Conservation (phyloP, 2,113 vertebrate genomes). For the Perccottus glenii region DNA sequence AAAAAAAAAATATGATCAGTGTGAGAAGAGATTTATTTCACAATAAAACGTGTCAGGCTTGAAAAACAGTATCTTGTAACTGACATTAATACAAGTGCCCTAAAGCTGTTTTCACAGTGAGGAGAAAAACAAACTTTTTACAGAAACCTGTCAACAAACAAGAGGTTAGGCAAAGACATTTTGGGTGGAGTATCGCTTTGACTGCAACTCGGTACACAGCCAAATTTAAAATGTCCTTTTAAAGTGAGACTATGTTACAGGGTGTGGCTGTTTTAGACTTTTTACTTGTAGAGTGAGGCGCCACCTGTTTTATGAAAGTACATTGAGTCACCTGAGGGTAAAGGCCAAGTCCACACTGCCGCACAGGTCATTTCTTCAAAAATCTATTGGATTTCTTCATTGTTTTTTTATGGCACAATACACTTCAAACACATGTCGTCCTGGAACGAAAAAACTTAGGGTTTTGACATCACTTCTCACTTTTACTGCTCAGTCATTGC, state of each 20-base stretch:
- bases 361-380: neutral
- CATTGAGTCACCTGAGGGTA: neutral
- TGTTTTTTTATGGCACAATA: too few relatives aligned
- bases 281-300: neutral
- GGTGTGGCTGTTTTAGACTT: constrained; percentile 18
- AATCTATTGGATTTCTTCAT: neutral
- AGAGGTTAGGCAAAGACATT: constrained; percentile 4
- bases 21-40: neutral
- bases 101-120: constrained; percentile 2
- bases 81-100: constrained; percentile 7
- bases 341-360: neutral
- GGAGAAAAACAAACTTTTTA: constrained; percentile 5
- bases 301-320: constrained; percentile 9
- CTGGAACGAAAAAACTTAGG: too few relatives aligned
- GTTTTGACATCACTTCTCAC: too few relatives aligned
- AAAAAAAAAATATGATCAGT: neutral
- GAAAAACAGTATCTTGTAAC: constrained; percentile 2
- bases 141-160: constrained; percentile 1
- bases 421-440: too few relatives aligned
- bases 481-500: too few relatives aligned
- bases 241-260: constrained; percentile 14
- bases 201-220: constrained; percentile 5
- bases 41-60: neutral
- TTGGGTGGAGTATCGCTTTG: constrained; percentile 37
- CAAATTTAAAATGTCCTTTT: constrained; percentile 30